Base-by-base conservation (phyloP, 2,888 invertebrate genomes). In the Tryphoninae sp. region DNA sequence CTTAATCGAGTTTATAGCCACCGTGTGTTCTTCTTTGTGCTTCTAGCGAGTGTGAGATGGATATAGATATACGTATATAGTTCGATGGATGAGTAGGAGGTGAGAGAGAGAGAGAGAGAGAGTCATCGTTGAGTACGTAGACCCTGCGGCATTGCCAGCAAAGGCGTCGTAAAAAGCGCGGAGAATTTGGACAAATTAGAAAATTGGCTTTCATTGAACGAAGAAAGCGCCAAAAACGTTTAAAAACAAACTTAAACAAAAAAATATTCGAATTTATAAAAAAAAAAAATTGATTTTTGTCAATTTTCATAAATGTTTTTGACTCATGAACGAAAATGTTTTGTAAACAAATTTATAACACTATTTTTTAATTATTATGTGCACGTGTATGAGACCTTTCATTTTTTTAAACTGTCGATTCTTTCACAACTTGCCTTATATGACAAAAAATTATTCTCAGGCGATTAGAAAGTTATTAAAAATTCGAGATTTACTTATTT, bases 1-100 rank as follows among this genome's bases (percentile, higher is more conserved):
- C 81, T 80, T 81, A 83, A 83, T 83, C 81, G 83, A 83, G 78
- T 81, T 76, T 78, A 73, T 42, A 72, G 71, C 71, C 23, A 26
- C 26, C 23, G 59, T 55, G 55, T 40, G 53, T 62, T 69, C 76
- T 19, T 19, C 65, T 26, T 55, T 45, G 26, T 19, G 67, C 58
- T 13, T n/a, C 7, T 45, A 75, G 45, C n/a, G 58, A 55, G 74
- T 23, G 45, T 58, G 55, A 74, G 55, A 22, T 42, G 9, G 23
- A 55, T 40, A 55, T 26, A 16, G 19, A 45, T 45, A 45, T 45
- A 45, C 2, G 13, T 45, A 45, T 45, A 45, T 45, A 13, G 45
- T 1, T 1, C 16, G 8, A 65, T 40, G 64, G 7, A 65, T 40
- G 64, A 45, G 64, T 45, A 22, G 45, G 45, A 45, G 19, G 65